Percentiles rank a stretch among this genome's conserved stretches.
These are phyloP conservation scores for Alces alces DNA, from an alignment of 2,113 vertebrate species.

Conservation along the genomic window DNA sequence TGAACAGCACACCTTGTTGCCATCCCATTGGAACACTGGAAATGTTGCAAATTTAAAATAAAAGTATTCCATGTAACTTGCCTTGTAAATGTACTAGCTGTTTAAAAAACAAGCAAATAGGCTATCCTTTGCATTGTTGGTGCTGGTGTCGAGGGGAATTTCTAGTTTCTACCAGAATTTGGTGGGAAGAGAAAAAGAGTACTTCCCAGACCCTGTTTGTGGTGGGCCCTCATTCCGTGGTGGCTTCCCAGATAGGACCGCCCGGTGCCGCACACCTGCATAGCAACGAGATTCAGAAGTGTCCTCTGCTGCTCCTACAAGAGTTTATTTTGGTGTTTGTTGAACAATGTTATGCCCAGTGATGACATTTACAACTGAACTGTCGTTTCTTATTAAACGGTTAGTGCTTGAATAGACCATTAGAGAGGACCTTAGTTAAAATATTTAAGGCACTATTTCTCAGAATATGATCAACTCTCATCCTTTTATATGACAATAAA, in stretches of 20 bases:
- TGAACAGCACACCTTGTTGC: fast-evolving
- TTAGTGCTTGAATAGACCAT: neutral
- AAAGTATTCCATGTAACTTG: neutral
- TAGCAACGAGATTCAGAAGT: neutral
- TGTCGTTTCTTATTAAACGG: neutral
- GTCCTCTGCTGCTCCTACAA: neutral
- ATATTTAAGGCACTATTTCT: neutral
- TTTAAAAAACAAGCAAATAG: neutral
- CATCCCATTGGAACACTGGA: neutral
- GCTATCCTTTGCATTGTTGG: neutral
- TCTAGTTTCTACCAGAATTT: neutral
- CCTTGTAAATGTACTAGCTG: neutral
- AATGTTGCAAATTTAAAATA: neutral
- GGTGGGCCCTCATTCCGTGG: neutral
- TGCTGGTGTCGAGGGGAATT: neutral
- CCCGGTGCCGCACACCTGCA: fast-evolving
- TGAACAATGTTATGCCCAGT: neutral
- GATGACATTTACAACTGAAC: neutral
- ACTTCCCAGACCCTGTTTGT: neutral
- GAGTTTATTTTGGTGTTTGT: neutral
- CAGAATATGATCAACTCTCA: neutral
- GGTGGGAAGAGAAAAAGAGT: neutral
- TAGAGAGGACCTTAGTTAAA: neutral
- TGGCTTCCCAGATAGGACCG: neutral
- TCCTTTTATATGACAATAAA: neutral